Conservation (phyloP, 2,888 invertebrate genomes). For the Conchocele bisecta region DNA sequence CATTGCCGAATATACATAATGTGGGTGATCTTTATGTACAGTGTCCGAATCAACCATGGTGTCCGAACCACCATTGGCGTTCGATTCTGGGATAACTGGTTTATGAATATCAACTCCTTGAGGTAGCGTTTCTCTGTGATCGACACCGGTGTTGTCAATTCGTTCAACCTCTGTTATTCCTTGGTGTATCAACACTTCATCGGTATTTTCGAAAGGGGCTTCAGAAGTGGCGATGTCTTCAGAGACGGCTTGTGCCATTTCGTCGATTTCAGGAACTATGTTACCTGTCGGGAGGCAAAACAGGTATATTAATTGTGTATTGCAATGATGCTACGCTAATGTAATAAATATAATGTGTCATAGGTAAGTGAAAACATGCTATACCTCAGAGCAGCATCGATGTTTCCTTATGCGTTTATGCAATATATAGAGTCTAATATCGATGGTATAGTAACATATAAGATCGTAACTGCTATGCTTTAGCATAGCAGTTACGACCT, state of each 20-base stretch:
- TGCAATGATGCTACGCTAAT: no score
- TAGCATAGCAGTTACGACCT: no score
- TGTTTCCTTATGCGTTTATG: no score
- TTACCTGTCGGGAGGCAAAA: no score
- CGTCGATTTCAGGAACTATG: slow-evolving; percentile 1
- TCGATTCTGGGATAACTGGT: neutral
- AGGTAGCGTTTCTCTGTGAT: neutral
- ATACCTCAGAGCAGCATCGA: no score
- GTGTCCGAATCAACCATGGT: neutral
- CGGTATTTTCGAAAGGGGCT: slow-evolving; percentile 36
- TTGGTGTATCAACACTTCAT: slow-evolving; percentile 44
- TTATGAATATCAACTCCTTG: neutral
- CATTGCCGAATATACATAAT: slow-evolving; percentile 34
- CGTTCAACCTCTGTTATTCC: slow-evolving; percentile 39
- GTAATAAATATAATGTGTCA: no score
- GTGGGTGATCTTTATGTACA: neutral
- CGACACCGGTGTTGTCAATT: slow-evolving; percentile 1
- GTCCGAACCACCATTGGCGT: neutral
- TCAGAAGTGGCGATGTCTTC: slow-evolving; percentile 35
- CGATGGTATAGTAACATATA: no score
- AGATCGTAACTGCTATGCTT: no score
- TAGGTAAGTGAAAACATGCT: no score
- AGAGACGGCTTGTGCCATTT: slow-evolving; percentile 26
- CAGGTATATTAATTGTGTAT: no score
- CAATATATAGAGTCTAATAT: no score